phyloP scores from a whole-genome alignment of 2,113 vertebrate genomes.

The Limanda limanda region DNA sequence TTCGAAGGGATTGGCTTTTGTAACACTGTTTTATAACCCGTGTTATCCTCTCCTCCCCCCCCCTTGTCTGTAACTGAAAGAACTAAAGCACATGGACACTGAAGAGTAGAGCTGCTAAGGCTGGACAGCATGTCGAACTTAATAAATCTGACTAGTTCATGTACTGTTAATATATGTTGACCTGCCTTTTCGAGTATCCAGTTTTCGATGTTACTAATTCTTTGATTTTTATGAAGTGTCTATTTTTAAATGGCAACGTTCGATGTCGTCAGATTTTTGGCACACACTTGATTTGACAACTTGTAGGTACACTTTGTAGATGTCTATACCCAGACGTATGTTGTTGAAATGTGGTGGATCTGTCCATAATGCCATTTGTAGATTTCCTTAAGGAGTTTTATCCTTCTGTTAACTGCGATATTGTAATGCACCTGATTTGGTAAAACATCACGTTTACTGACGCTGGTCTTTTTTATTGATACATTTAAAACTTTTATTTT shows the following conservation, averaged over 20 bases:
- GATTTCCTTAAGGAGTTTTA: slow-evolving; percentile 82
- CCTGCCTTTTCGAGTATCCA: slow-evolving; percentile 70
- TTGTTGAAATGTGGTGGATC: slow-evolving; percentile 72
- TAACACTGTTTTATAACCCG: slow-evolving; percentile 69
- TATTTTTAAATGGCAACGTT: slow-evolving; percentile 74
- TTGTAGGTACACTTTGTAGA: slow-evolving; percentile 71
- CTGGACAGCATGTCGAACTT: slow-evolving; percentile 66
- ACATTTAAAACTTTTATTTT: slow-evolving; percentile 82
- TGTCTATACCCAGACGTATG: slow-evolving; percentile 68
- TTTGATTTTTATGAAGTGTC: slow-evolving; percentile 68
- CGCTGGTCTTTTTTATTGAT: slow-evolving; percentile 75
- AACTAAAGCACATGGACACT: slow-evolving; percentile 73
- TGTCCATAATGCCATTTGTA: slow-evolving; percentile 79
- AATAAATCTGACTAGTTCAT: slow-evolving; percentile 72
- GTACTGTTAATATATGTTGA: slow-evolving; percentile 67
- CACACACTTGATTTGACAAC: slow-evolving; percentile 59
- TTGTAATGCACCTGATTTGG: slow-evolving; percentile 76
- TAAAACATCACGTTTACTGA: slow-evolving; percentile 76
- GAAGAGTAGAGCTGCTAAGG: slow-evolving; percentile 69
- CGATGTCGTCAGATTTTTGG: slow-evolving; percentile 67
- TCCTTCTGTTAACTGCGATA: slow-evolving; percentile 79
- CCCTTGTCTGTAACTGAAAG: slow-evolving; percentile 65
- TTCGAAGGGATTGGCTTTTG: slow-evolving; percentile 63
- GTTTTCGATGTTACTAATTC: slow-evolving; percentile 78
- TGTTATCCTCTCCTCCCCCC: slow-evolving; percentile 57